These are phyloP conservation scores for Xylocopa sonorina DNA, from an alignment of 1,140 invertebrate genomes.

Conservation along the genomic window DNA sequence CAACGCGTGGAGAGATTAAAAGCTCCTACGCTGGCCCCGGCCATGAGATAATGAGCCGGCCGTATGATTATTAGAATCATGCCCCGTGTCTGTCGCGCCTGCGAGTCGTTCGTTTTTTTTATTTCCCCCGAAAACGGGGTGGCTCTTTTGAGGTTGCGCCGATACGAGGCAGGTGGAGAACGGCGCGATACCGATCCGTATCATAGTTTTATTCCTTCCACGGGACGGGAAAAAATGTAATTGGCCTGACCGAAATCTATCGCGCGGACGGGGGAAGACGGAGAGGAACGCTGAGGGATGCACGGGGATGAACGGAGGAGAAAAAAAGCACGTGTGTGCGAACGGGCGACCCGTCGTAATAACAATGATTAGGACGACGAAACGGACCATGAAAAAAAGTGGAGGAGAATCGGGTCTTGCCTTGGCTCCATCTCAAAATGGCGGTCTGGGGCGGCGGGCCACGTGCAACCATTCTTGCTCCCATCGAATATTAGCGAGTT, in stretches of 20 bases:
- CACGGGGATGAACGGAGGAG: constrained; percentile 56
- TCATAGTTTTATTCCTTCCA: constrained; percentile 69
- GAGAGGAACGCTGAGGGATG: constrained; percentile 47
- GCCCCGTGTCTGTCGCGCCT: constrained; percentile 62
- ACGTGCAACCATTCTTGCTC: constrained; percentile 13
- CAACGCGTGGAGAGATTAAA: constrained; percentile 27
- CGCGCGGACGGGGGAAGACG: constrained; percentile 14
- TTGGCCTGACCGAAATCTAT: constrained; percentile 71
- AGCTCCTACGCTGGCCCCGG: neutral
- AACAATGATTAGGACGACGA: constrained; percentile 78
- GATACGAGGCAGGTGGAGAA: constrained; percentile 60
- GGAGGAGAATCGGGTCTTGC: constrained; percentile 22
- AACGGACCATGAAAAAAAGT: constrained; percentile 66
- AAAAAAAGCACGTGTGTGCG: constrained; percentile 66
- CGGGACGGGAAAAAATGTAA: constrained; percentile 68
- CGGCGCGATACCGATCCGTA: constrained; percentile 55
- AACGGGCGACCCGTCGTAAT: constrained; percentile 71
- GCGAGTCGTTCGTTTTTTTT: constrained; percentile 43
- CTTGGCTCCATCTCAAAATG: constrained; percentile 66
- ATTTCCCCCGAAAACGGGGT: neutral
- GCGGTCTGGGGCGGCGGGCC: constrained; percentile 32
- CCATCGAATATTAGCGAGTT: neutral
- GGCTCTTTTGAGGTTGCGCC: constrained; percentile 48
- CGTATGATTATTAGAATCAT: constrained; percentile 65
- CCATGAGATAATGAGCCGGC: constrained; percentile 53